Evolutionary conservation across 2,888 invertebrate species (phyloP).

Genomic region (Melipona bicolor): DNA sequence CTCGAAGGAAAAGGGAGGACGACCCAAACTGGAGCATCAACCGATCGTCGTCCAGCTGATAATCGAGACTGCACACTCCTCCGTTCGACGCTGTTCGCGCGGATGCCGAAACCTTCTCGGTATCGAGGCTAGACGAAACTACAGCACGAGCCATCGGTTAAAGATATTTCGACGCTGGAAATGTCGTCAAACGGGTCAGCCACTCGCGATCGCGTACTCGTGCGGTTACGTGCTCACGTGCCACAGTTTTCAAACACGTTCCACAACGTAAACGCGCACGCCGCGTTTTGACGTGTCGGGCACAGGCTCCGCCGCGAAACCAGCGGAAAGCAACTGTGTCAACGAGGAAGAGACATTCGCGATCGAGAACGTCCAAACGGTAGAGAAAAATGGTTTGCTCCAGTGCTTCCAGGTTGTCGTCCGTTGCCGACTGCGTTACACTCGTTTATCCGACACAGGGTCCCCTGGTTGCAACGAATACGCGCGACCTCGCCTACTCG

Average conservation of each 20-base stretch:
- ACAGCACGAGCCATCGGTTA: constrained; percentile 47
- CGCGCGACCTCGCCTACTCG: constrained; percentile 34
- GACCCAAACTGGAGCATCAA: not conserved
- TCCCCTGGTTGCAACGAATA: constrained; percentile 14
- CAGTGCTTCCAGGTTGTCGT: not conserved
- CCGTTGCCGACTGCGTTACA: not conserved
- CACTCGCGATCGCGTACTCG: constrained; percentile 1
- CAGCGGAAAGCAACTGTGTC: not conserved
- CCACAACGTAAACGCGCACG: not conserved
- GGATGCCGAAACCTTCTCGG: constrained; percentile 24
- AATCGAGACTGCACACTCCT: not conserved
- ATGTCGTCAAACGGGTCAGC: constrained; percentile 7
- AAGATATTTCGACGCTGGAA: constrained; percentile 3
- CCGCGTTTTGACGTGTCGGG: not conserved
- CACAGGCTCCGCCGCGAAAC: not conserved
- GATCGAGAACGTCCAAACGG: constrained; percentile 19
- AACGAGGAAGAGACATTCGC: not conserved
- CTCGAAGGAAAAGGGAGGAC: not conserved
- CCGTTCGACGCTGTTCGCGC: constrained; percentile 7
- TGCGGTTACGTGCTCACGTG: constrained; percentile 1
- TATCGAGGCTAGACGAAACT: constrained; percentile 12
- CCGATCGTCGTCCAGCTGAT: not conserved
- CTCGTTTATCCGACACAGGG: constrained; percentile 10
- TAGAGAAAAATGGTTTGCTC: constrained; percentile 19
- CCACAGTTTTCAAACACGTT: constrained; percentile 3